Base-by-base conservation (phyloP, 2,888 invertebrate genomes). In the Tachina grossa region DNA sequence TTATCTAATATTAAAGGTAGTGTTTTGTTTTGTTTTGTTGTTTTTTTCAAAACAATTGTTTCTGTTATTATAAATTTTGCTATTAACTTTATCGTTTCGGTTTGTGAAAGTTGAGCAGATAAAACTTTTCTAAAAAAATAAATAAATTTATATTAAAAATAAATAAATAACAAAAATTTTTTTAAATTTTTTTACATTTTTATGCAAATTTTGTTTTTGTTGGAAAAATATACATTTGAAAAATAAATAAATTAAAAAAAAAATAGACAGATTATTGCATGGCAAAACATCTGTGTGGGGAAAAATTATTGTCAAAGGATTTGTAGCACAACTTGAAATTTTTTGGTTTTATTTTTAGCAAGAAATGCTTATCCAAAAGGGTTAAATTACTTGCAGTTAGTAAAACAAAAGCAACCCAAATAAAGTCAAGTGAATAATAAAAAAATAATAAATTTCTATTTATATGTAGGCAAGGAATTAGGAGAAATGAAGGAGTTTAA, bases 301-400 rank as follows among this genome's bases (percentile, higher is more conserved):
- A 75, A 68, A 68, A 68, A n/a, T 79, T 71, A 55, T 63, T 55
- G 79, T 71, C 63, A 71, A 71, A 71, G 75, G 75, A 66, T 81
- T 66, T 61, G 45, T 68, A 51, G 51, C 31, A 68, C 19, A 68
- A 75, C 43, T 31, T 78, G 51, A 5, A 39, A 59, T n/a, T 51
- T 51, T 51, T 63, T 63, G 2, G 3, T 51, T 47, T n/a, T 59
- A 6, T 31, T 74, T 63, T 39, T 66, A 6, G 0, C n/a, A 49
- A 11, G 41, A 13, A 43, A 31, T 3, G 31, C 31, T 31, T 31
- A 31, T 31, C 31, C 31, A 4, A 68, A 59, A 49, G 77, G 57
- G 19, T 76, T 68, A 59, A 68, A 59, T 16, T 16, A 16, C 72
- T 11, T 45, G 59, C 47, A 49, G 16, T 59, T 39, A 39, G 31